Percentiles rank a stretch among this genome's conserved stretches.
Evolutionary conservation across 2,797 vertebrate species (phyloP).

Genomic region (Rhynchotus rufescens): DNA sequence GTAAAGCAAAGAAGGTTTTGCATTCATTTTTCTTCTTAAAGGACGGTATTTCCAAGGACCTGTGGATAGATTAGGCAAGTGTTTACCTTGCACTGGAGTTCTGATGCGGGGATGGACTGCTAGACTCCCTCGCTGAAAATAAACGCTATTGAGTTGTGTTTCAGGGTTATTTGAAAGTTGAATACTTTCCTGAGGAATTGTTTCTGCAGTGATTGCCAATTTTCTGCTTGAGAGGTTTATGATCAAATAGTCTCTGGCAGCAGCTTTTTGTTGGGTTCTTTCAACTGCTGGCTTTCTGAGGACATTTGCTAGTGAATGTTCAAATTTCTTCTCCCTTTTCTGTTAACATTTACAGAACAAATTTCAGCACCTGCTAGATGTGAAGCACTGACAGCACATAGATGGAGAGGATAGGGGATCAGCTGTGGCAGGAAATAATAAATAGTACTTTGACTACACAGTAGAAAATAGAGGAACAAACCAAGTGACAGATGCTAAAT

Average conservation of each 20-base stretch:
- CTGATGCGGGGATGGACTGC: background rate
- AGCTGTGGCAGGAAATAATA: constrained; percentile 64
- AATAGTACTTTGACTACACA: constrained; percentile 23
- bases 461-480: constrained; percentile 29
- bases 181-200: constrained; percentile 79
- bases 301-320: constrained; percentile 53
- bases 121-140: constrained; percentile 43
- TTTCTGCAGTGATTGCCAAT: constrained; percentile 82
- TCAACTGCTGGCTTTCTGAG: constrained; percentile 49
- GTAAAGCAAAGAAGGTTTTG: background rate
- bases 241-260: constrained; percentile 75
- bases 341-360: constrained; percentile 75
- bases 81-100: background rate
- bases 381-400: constrained; percentile 49
- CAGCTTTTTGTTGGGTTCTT: constrained; percentile 70
- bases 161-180: constrained; percentile 82
- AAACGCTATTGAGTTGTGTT: constrained; percentile 61
- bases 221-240: constrained; percentile 84
- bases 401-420: constrained; percentile 45
- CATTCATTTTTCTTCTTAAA: background rate
- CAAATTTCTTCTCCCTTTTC: constrained; percentile 56
- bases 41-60: background rate
- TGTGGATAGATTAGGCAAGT: background rate
- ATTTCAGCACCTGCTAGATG: constrained; percentile 61
- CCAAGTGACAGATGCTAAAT: constrained; percentile 3